Conservation (phyloP, 2,113 vertebrate genomes). For the Melierax canorus region DNA sequence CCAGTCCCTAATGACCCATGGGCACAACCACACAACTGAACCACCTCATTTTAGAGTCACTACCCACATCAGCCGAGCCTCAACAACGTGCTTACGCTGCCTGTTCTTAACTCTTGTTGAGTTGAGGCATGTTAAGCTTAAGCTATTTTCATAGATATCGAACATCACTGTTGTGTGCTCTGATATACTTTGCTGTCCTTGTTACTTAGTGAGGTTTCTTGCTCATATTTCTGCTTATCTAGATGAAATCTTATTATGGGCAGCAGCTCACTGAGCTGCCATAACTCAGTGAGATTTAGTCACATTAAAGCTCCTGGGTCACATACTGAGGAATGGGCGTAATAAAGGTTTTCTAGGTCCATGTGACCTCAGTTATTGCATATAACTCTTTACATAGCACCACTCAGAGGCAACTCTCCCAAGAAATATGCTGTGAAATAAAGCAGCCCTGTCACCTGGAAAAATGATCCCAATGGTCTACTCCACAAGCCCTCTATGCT, state of each 20-base stretch:
- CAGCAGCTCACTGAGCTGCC: neutral
- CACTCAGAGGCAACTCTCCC: neutral
- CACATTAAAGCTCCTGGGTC: neutral
- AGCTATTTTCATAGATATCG: neutral
- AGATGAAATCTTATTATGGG: neutral
- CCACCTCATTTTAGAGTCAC: neutral
- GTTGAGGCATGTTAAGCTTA: neutral
- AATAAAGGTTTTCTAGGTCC: neutral
- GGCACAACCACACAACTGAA: neutral
- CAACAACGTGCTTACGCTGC: accelerated
- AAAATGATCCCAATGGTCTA: accelerated
- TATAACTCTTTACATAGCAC: neutral
- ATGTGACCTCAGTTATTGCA: neutral
- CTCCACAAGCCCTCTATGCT: neutral
- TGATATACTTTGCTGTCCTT: neutral
- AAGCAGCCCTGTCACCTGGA: neutral
- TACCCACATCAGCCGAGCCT: neutral
- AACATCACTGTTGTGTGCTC: neutral
- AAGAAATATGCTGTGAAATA: neutral
- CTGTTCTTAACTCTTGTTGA: neutral
- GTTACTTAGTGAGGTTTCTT: neutral
- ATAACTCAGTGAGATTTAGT: neutral
- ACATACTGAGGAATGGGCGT: neutral
- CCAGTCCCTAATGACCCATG: neutral
- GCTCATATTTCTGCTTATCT: neutral